phyloP scores from a whole-genome alignment of 2,113 vertebrate genomes.

The Connochaetes taurinus region DNA sequence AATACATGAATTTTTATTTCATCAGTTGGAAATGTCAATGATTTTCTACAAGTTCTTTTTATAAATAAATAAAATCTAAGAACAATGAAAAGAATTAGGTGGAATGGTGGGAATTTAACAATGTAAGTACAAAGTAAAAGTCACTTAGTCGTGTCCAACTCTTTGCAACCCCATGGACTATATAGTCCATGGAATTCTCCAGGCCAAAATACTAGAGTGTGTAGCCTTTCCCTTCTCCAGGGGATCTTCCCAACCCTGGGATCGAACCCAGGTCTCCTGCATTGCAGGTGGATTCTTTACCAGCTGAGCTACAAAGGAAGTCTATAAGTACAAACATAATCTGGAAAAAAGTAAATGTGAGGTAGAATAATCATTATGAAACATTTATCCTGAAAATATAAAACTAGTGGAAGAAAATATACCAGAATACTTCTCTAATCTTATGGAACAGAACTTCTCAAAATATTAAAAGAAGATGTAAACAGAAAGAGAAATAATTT shows the following conservation, averaged over 20 bases:
- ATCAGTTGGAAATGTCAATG: not conserved
- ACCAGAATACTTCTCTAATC: not conserved
- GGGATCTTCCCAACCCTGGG: not conserved
- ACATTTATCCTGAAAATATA: not conserved
- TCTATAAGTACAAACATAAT: not conserved
- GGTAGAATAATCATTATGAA: not conserved
- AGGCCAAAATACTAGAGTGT: not conserved
- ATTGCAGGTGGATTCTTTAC: not conserved
- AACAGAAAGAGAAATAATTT: not conserved
- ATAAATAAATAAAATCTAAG: not conserved
- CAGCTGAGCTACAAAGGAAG: not conserved
- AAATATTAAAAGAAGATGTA: not conserved
- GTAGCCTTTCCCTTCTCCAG: not conserved
- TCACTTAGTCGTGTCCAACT: accelerated
- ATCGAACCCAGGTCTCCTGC: not conserved
- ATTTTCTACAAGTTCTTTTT: not conserved
- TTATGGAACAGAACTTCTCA: not conserved
- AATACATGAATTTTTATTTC: not conserved
- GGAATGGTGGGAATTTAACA: not conserved
- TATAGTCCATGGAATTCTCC: not conserved
- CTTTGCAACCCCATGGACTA: not conserved
- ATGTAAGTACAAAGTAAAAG: not conserved
- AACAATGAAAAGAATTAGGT: not conserved
- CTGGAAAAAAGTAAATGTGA: not conserved
- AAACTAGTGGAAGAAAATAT: not conserved